A percentile compares a stretch with the other conserved stretches of the same genome.
Evolutionary conservation across 2,797 vertebrate species (phyloP).

Genomic region (Artibeus lituratus): DNA sequence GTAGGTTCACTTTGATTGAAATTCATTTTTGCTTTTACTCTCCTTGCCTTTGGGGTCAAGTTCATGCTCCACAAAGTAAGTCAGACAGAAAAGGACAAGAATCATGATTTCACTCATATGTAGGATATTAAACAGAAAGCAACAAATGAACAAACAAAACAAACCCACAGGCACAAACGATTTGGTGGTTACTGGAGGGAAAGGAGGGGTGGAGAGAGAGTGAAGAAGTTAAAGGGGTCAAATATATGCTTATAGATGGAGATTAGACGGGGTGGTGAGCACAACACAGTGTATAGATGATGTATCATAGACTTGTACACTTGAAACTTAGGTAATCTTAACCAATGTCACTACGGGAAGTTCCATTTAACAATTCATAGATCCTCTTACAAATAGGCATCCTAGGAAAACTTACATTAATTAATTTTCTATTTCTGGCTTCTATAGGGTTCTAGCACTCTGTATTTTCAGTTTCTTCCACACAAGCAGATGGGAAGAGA

Average conservation of each 20-base stretch:
- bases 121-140: neutral
- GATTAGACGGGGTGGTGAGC: neutral
- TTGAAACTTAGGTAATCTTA: neutral
- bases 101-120: neutral
- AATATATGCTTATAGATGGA: neutral
- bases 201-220: neutral
- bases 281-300: neutral
- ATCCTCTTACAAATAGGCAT: neutral
- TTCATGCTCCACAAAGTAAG: neutral
- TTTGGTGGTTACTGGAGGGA: neutral
- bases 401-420: neutral
- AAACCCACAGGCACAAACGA: neutral
- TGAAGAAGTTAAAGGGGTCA: neutral
- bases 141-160: neutral
- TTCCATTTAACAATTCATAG: neutral
- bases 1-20: neutral
- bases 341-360: neutral
- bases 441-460: neutral
- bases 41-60: neutral
- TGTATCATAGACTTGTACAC: no score
- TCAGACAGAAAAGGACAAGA: neutral
- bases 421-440: slow-evolving; percentile 36
- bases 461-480: neutral
- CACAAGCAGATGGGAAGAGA: neutral
- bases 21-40: neutral